Evolutionary conservation across 2,113 vertebrate species (phyloP).

Genomic region (Cercopithecus mona): DNA sequence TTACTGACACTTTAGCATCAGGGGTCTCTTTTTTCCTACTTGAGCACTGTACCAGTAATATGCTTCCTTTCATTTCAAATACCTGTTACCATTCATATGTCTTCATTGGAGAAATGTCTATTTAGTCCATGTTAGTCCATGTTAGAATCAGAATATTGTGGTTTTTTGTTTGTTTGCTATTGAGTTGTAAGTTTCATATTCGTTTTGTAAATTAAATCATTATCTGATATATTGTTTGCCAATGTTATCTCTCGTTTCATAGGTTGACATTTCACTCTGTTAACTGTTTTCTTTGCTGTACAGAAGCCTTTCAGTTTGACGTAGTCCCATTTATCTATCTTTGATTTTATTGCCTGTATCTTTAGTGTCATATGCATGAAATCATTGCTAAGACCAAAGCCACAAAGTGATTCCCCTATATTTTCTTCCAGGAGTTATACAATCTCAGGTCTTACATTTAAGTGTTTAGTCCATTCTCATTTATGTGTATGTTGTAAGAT

Average conservation of each 20-base stretch:
- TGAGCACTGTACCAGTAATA: not conserved
- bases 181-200: not conserved
- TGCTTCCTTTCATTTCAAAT: not conserved
- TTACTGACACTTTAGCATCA: not conserved
- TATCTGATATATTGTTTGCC: not conserved
- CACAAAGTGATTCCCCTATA: not conserved
- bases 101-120: not conserved
- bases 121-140: not conserved
- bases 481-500: not conserved
- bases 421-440: not conserved
- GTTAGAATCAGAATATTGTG: not conserved
- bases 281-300: not conserved
- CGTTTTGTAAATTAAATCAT: not conserved
- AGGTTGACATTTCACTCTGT: not conserved
- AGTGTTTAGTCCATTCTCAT: not conserved
- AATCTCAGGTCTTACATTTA: not conserved
- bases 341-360: not conserved
- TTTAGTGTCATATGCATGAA: not conserved
- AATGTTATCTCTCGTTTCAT: not conserved
- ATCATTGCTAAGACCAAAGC: not conserved
- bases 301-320: not conserved
- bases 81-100: not conserved
- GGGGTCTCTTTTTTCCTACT: not conserved
- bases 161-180: not conserved
- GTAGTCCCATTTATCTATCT: not conserved